These are phyloP conservation scores for Drosophila ironensis DNA, from an alignment of 1,140 invertebrate species.

Conservation along the genomic window DNA sequence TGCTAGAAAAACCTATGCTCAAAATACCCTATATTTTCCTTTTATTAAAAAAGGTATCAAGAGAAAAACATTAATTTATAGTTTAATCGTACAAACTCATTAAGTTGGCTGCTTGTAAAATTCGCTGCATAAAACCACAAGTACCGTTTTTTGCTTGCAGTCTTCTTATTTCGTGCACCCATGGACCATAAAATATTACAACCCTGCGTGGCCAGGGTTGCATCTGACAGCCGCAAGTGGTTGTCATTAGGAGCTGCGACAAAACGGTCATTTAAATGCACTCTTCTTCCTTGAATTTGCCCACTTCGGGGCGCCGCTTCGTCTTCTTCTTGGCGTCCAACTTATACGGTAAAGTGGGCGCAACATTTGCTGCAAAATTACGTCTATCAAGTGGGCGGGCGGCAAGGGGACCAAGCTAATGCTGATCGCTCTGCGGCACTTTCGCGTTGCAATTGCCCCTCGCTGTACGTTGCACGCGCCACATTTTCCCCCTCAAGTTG, in stretches of 20 bases:
- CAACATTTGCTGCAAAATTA: constrained; percentile 48
- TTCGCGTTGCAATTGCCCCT: constrained; percentile 35
- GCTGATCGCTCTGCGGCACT: constrained; percentile 70
- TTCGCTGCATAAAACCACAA: neutral
- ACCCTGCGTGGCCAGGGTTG: constrained; percentile 65
- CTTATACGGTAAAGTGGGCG: constrained; percentile 10
- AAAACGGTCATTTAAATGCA: constrained; percentile 76
- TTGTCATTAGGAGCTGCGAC: constrained; percentile 71
- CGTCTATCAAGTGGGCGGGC: constrained; percentile 56
- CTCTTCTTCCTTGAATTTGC: constrained; percentile 40
- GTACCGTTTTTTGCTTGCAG: neutral
- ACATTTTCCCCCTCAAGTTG: neutral
- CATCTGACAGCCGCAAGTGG: constrained; percentile 79
- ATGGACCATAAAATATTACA: constrained; percentile 71
- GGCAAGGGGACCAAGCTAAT: constrained; percentile 34
- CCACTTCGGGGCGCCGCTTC: neutral
- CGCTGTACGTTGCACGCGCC: neutral
- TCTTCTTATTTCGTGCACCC: neutral
- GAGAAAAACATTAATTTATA: neutral
- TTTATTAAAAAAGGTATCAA: neutral
- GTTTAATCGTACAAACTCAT: neutral
- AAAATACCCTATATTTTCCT: neutral
- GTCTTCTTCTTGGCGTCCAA: constrained; percentile 8
- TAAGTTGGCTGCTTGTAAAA: neutral
- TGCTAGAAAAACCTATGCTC: neutral